Percentiles rank a stretch among this genome's conserved stretches.
These are phyloP conservation scores for Paradoxurus hermaphroditus DNA, from an alignment of 2,113 vertebrate genomes.

Conservation along the genomic window DNA sequence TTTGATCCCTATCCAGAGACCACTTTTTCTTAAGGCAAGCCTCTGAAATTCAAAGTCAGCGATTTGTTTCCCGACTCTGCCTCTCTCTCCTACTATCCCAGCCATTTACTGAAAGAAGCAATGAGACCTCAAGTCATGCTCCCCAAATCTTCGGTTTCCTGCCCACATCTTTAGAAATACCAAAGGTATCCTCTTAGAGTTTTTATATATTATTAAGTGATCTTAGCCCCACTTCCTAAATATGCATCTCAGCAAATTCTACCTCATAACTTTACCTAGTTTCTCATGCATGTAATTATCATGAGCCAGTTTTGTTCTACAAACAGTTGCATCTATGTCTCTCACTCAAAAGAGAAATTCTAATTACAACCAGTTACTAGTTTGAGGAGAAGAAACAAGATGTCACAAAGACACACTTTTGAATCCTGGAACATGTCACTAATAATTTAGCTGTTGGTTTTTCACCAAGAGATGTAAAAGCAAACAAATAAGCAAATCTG, in stretches of 20 bases:
- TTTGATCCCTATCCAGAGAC: background rate
- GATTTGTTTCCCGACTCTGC: background rate
- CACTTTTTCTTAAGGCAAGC: background rate
- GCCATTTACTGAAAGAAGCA: background rate
- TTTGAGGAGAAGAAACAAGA: slow-evolving; percentile 15
- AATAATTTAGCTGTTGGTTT: slow-evolving; percentile 12
- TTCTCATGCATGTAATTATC: background rate
- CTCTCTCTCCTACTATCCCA: background rate
- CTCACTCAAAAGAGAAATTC: background rate
- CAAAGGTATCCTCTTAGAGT: background rate
- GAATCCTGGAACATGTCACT: background rate
- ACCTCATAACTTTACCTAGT: background rate
- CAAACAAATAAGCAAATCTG: background rate
- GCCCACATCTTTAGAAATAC: background rate
- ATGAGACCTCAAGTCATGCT: background rate
- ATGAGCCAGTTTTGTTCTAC: background rate
- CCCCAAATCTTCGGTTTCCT: background rate
- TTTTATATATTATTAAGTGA: background rate
- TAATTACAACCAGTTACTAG: background rate
- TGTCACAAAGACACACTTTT: background rate
- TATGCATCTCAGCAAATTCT: background rate
- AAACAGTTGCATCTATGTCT: background rate
- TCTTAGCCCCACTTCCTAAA: background rate
- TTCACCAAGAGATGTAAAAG: background rate
- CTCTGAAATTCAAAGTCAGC: background rate